phyloP scores from a whole-genome alignment of 2,113 vertebrate species.

The Chrysochloris asiatica region DNA sequence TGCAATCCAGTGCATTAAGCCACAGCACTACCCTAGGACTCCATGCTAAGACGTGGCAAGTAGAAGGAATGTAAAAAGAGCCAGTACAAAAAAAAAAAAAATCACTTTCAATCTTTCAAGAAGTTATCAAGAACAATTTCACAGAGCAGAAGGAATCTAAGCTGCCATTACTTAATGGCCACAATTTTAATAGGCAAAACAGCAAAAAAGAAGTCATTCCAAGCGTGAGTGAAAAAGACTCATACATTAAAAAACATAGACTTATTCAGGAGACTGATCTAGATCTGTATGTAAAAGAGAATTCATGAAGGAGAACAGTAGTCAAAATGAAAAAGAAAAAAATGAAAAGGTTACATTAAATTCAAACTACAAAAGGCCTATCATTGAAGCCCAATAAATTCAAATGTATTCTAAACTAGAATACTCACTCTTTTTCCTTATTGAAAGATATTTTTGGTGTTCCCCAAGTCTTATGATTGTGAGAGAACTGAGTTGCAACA shows the following conservation, averaged over 20 bases:
- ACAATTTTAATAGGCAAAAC: neutral
- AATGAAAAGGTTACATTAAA: neutral
- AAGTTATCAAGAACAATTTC: neutral
- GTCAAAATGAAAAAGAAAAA: neutral
- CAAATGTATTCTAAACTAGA: neutral
- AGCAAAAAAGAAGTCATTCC: neutral
- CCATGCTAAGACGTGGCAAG: neutral
- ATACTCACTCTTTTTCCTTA: neutral
- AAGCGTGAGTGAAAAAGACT: neutral
- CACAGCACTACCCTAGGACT: no score
- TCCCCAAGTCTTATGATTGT: neutral
- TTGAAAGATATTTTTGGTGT: neutral
- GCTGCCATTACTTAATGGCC: neutral
- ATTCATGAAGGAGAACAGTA: neutral
- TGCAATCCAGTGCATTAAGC: no score
- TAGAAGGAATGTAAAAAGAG: neutral
- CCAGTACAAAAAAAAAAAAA: constrained; percentile 2
- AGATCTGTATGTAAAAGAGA: constrained; percentile 14
- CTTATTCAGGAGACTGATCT: neutral
- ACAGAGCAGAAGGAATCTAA: neutral
- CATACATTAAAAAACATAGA: neutral
- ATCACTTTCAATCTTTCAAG: neutral
- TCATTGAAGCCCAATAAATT: neutral
- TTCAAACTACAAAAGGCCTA: neutral
- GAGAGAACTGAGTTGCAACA: neutral